These are phyloP conservation scores for Enteromius anoplus DNA, from an alignment of 2,797 vertebrate species.

Conservation along the genomic window DNA sequence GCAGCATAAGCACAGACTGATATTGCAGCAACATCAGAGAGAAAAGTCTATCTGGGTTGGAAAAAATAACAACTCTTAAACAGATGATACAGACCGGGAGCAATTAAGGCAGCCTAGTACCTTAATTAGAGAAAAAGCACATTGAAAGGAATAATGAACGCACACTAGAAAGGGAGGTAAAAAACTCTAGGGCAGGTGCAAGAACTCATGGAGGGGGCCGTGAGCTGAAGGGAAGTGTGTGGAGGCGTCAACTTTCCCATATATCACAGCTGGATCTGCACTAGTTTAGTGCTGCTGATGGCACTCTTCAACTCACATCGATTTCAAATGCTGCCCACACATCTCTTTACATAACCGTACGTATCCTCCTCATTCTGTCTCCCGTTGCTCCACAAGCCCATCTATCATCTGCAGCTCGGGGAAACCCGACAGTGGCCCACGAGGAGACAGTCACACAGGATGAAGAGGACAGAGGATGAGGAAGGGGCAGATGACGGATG, in stretches of 20 bases:
- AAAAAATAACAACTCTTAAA: background rate
- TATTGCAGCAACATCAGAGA: conserved; percentile 19
- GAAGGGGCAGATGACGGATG: conserved; percentile 30
- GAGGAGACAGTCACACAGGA: conserved; percentile 12
- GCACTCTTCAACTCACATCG: conserved; percentile 57
- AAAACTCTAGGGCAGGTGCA: conserved; percentile 16
- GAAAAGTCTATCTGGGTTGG: conserved; percentile 18
- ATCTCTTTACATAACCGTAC: conserved; percentile 70
- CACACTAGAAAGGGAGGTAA: background rate
- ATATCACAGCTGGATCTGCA: conserved; percentile 47
- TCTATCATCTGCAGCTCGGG: conserved; percentile 40
- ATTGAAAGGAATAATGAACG: conserved; percentile 28
- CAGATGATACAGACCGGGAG: conserved; percentile 6
- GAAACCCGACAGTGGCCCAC: conserved; percentile 17
- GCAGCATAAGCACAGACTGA: background rate
- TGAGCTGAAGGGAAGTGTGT: conserved; percentile 54
- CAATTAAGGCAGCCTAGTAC: conserved; percentile 25
- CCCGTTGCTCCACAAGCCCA: conserved; percentile 25
- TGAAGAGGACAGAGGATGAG: conserved; percentile 18
- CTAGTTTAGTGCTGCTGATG: conserved; percentile 69
- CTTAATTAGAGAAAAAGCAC: conserved; percentile 29
- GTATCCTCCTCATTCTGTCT: conserved; percentile 42
- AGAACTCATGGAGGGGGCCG: background rate
- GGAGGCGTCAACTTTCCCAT: conserved; percentile 64
- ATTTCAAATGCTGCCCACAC: conserved; percentile 70